Conservation (phyloP, 2,888 invertebrate species). For the Drosophila meridiana region DNA sequence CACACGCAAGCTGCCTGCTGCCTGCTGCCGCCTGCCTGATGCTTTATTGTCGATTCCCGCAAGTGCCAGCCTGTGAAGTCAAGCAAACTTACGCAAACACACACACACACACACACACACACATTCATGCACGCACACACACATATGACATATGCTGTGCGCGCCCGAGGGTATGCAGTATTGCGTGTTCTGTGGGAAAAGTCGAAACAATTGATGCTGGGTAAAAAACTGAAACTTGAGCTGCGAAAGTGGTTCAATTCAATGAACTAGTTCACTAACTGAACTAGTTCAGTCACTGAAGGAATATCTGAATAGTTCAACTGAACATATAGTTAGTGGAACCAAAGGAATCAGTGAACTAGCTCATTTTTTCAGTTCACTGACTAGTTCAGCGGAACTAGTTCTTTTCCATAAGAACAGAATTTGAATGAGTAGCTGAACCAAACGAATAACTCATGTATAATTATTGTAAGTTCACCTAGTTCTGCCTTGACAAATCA, state of each 20-base stretch:
- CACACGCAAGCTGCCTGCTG: conserved; percentile 29
- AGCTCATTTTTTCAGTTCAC: not conserved
- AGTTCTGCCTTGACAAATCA: not conserved
- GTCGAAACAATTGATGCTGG: conserved; percentile 30
- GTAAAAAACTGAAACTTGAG: conserved; percentile 1
- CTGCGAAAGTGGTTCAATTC: not conserved
- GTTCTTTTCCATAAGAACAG: conserved; percentile 23
- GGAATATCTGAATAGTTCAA: not conserved
- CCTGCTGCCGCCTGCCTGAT: conserved; percentile 4
- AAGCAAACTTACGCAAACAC: conserved; percentile 11
- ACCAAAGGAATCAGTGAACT: not conserved
- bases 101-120: conserved; percentile 11
- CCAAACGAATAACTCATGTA: not conserved
- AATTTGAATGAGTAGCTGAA: not conserved
- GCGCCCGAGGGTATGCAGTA: conserved; percentile 37
- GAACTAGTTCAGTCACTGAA: not conserved
- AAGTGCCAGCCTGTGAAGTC: conserved; percentile 23
- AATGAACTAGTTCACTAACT: conserved; percentile 9
- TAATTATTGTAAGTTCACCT: too few relatives aligned
- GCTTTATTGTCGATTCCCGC: conserved; percentile 39
- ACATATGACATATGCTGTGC: not conserved
- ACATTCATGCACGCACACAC: not conserved
- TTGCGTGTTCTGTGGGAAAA: conserved; percentile 8
- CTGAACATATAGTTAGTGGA: too few relatives aligned
- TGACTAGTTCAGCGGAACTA: conserved; percentile 13